Percentiles rank a stretch among this genome's conserved stretches.
phyloP scores from a whole-genome alignment of 2,113 vertebrate species.

The Passer montanus region DNA sequence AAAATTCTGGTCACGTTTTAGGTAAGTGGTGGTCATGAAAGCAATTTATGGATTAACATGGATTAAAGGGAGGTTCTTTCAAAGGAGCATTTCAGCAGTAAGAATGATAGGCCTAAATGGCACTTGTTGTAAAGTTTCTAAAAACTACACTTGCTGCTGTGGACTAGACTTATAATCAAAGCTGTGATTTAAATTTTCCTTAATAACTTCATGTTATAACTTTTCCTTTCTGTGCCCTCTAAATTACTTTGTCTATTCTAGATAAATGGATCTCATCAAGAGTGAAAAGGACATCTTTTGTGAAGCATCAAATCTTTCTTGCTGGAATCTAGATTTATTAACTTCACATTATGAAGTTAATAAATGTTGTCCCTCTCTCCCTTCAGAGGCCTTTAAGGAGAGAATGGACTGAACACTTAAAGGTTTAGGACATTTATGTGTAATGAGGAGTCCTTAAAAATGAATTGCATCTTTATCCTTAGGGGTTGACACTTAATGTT shows the following conservation, averaged over 20 bases:
- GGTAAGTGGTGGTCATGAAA: neutral
- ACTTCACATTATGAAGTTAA: neutral
- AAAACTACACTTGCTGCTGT: neutral
- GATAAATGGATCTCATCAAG: conserved; percentile 25
- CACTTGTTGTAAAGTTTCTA: neutral
- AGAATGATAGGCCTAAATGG: neutral
- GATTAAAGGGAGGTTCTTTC: neutral
- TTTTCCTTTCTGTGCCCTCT: conserved; percentile 14
- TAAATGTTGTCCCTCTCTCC: neutral
- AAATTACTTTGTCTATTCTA: conserved; percentile 34
- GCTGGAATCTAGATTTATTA: conserved; percentile 28
- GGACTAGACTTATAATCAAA: neutral
- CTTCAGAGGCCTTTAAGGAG: neutral
- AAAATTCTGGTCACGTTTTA: neutral
- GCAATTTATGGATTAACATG: neutral
- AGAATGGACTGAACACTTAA: neutral
- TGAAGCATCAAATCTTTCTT: conserved; percentile 29
- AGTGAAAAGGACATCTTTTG: conserved; percentile 12
- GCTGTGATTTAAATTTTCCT: conserved; percentile 1
- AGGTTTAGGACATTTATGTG: neutral
- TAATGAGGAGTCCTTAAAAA: neutral
- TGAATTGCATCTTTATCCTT: neutral
- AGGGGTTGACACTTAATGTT: neutral
- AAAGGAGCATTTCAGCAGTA: neutral
- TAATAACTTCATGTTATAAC: conserved; percentile 4